Evolutionary conservation across 92 coral and sea anemone genomes (phyloP).

Genomic region (Umimayanthus kanabou): DNA sequence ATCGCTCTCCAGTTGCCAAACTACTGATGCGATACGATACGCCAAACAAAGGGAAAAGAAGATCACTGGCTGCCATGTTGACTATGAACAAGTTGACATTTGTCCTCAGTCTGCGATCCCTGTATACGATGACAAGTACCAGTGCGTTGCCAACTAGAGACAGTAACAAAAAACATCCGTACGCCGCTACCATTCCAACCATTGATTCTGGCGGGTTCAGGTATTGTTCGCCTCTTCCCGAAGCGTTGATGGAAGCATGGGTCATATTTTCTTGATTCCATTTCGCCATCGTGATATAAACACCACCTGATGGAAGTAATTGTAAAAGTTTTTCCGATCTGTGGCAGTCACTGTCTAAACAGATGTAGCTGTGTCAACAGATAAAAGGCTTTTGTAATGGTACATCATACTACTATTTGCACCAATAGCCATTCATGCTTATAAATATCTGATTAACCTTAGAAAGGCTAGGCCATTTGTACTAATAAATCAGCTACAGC

Average conservation of each 20-base stretch:
- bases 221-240: neutral
- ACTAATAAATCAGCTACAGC: no score
- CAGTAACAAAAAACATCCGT: constrained; percentile 3
- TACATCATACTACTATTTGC: neutral
- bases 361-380: constrained; percentile 6
- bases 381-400: neutral
- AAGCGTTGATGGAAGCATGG: neutral
- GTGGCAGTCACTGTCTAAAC: constrained; percentile 11
- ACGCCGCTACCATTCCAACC: neutral
- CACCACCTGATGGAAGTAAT: neutral
- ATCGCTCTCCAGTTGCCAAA: constrained; percentile 1
- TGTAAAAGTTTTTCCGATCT: neutral
- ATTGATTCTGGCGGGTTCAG: neutral
- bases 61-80: constrained; percentile 40
- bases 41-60: constrained; percentile 18
- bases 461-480: no score
- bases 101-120: constrained; percentile 35
- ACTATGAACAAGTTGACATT: constrained; percentile 38
- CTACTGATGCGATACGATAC: constrained; percentile 25
- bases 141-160: constrained; percentile 12
- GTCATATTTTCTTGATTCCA: constrained; percentile 10
- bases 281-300: constrained; percentile 4
- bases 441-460: neutral
- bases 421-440: neutral
- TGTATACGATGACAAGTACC: constrained; percentile 21